phyloP scores from a whole-genome alignment of 2,888 invertebrate genomes.

The Brachyptera risi region DNA sequence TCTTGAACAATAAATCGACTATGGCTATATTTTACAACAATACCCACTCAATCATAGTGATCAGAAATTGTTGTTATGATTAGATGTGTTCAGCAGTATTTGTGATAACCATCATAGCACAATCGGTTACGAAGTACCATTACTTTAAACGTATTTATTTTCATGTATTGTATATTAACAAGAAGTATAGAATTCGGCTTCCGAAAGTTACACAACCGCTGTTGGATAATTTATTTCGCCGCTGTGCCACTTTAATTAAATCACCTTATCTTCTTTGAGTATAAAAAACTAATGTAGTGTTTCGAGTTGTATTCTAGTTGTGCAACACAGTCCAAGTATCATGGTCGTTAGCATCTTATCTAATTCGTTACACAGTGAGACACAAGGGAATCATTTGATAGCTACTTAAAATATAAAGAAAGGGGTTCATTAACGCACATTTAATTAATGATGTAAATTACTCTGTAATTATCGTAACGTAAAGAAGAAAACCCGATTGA shows the following conservation, averaged over 20 bases:
- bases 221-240: neutral
- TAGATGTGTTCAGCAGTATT: too few relatives aligned
- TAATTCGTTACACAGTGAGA: neutral
- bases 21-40: too few relatives aligned
- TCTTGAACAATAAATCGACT: too few relatives aligned
- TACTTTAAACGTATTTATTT: too few relatives aligned
- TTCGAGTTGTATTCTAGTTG: neutral
- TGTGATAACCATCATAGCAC: too few relatives aligned
- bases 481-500: neutral
- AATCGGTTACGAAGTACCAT: too few relatives aligned
- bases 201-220: constrained; percentile 2
- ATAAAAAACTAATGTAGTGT: neutral
- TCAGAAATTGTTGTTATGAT: too few relatives aligned
- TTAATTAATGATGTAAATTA: neutral
- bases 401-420: neutral
- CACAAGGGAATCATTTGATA: neutral
- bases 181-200: too few relatives aligned
- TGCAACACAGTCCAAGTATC: neutral
- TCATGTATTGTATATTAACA: too few relatives aligned
- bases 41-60: too few relatives aligned
- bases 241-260: neutral
- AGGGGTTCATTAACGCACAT: neutral
- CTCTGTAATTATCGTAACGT: neutral
- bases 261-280: neutral
- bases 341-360: neutral